Base-by-base conservation (phyloP, 2,113 vertebrate species). In the Trichomycterus rosablanca region DNA sequence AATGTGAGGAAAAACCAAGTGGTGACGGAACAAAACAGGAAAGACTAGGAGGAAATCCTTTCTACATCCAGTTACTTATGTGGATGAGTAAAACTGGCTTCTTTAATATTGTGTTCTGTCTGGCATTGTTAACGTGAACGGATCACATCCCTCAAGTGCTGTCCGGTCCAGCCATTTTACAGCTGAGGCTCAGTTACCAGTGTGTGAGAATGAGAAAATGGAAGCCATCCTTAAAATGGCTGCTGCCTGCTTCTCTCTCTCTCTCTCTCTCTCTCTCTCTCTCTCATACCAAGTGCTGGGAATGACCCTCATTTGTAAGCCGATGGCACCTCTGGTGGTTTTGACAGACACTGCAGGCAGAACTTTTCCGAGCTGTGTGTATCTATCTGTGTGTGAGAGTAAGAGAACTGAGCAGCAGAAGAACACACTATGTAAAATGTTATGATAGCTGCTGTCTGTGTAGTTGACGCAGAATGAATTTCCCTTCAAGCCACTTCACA, bases 201-300 rank as follows among this genome's bases (percentile, higher is more conserved):
- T n/a, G n/a, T 24, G 6, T 45, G 70, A 72, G 78, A 86, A 84
- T 86, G 82, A 86, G 83, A 82, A 87, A 86, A 88, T 86, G 86
- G 84, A 83, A 82, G 75, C 80, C 71, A 72, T 66, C 76, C 83
- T 78, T 79, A 88, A 88, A 87, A 88, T 87, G 86, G 86, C 80
- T 81, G 83, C 84, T 79, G 14, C 10, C 59, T 72, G 74, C 61
- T 69, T 66, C 67, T 5, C 11, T 30, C 80, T 76, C 76, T 67
- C 68, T 61, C 59, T 32, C 32, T 44, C 23, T 48, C 51, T 48
- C 62, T 28, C 23, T 19, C 64, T 12, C 35, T 14, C 12, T 14
- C 32, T 4, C 50, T 9, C 24, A 19, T 8, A 40, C n/a, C n/a
- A n/a, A n/a, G n/a, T n/a, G n/a, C n/a, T n/a, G 11, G 26, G 12